A percentile compares a stretch with the other conserved stretches of the same genome.
These are phyloP conservation scores for Pagetopsis macropterus DNA, from an alignment of 2,797 vertebrate species.

Conservation along the genomic window DNA sequence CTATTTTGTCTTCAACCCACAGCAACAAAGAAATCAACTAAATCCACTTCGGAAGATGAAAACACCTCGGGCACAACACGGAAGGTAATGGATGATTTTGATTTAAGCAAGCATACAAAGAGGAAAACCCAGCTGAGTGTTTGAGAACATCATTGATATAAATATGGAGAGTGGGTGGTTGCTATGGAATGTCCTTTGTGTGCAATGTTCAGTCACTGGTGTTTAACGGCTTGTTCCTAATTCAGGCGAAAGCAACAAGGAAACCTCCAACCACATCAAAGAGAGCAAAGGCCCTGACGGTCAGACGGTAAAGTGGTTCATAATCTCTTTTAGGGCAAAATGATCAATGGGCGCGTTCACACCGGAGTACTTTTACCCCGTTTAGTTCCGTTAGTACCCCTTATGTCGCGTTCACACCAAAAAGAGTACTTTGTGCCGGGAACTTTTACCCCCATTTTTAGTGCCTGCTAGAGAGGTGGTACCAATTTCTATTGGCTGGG, in stretches of 20 bases:
- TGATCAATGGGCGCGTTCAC: too few relatives aligned
- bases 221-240: conserved; percentile 25
- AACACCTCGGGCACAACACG: conserved; percentile 54
- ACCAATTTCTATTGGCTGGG: too few relatives aligned
- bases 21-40: conserved; percentile 68
- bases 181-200: not conserved
- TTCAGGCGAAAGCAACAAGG: conserved; percentile 67
- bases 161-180: not conserved
- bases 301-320: conserved; percentile 66
- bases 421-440: too few relatives aligned
- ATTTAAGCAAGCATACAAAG: not conserved
- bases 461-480: too few relatives aligned
- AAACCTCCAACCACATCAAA: conserved; percentile 81
- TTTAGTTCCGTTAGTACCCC: too few relatives aligned
- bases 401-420: too few relatives aligned
- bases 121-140: not conserved
- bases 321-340: not conserved
- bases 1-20: conserved; percentile 18
- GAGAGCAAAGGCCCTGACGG: conserved; percentile 69
- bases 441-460: too few relatives aligned
- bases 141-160: not conserved
- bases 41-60: conserved; percentile 71
- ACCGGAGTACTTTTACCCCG: too few relatives aligned
- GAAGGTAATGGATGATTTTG: conserved; percentile 64
- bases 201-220: too few relatives aligned